A percentile compares a stretch with the other conserved stretches of the same genome.
phyloP scores from a whole-genome alignment of 2,888 invertebrate species.

The Philopedon plagiatum region DNA sequence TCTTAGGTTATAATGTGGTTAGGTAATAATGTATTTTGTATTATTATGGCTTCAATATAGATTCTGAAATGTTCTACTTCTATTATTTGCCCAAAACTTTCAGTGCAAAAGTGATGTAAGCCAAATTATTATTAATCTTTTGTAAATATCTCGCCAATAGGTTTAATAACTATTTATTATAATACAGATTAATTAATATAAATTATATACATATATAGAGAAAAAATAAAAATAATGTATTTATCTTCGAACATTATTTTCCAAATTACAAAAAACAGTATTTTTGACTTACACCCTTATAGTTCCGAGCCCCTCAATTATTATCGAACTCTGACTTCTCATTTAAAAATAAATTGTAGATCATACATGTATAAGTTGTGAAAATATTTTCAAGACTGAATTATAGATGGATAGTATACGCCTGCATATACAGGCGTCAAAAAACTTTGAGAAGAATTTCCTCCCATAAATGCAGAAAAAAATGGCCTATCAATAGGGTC shows the following conservation, averaged over 20 bases:
- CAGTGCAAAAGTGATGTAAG: not conserved
- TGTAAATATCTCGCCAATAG: too few species aligned
- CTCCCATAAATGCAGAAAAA: too few species aligned
- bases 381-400: too few species aligned
- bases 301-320: not conserved
- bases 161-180: too few species aligned
- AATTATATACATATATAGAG: not conserved
- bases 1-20: not conserved
- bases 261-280: not conserved
- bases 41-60: not conserved
- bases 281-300: not conserved
- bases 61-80: not conserved
- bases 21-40: not conserved
- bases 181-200: not conserved
- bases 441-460: too few species aligned
- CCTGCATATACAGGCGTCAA: too few species aligned
- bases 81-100: not conserved
- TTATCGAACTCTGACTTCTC: too few species aligned
- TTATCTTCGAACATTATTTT: not conserved
- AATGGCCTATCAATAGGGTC: too few species aligned
- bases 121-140: not conserved
- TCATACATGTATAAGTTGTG: too few species aligned
- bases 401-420: too few species aligned
- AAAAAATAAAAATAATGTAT: not conserved
- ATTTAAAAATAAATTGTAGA: too few species aligned